A percentile compares a stretch with the other conserved stretches of the same genome.
These are phyloP conservation scores for Dermatemys mawii DNA, from an alignment of 2,113 vertebrate genomes.

Conservation along the genomic window DNA sequence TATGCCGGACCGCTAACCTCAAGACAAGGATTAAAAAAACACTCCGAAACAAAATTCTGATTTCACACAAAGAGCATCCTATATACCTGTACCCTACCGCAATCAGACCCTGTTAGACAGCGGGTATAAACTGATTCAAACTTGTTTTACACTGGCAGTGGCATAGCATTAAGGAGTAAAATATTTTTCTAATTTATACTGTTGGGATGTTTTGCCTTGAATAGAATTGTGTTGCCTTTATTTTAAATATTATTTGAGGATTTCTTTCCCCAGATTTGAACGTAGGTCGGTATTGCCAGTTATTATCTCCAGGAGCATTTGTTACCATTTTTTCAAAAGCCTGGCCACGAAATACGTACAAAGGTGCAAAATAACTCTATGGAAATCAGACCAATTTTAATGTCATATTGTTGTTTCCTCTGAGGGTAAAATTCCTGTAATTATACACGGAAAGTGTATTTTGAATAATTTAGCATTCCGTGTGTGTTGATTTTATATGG, in stretches of 20 bases:
- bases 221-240: not conserved
- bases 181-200: not conserved
- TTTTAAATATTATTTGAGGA: not conserved
- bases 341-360: not conserved
- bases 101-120: not conserved
- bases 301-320: fast-evolving
- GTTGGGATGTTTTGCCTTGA: not conserved
- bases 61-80: fast-evolving
- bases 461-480: not conserved
- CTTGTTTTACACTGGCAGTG: not conserved
- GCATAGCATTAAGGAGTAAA: not conserved
- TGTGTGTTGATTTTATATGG: not conserved
- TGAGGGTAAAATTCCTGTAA: not conserved
- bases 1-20: not conserved
- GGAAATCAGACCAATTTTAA: fast-evolving
- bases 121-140: slow-evolving; percentile 7
- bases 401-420: not conserved
- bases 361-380: not conserved
- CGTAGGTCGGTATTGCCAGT: not conserved
- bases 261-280: not conserved
- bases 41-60: not conserved
- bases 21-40: not conserved
- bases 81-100: not conserved
- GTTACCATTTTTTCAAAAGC: fast-evolving
- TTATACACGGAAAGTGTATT: not conserved